Conservation (phyloP, 2,888 invertebrate genomes). For the Agrilus biguttatus region DNA sequence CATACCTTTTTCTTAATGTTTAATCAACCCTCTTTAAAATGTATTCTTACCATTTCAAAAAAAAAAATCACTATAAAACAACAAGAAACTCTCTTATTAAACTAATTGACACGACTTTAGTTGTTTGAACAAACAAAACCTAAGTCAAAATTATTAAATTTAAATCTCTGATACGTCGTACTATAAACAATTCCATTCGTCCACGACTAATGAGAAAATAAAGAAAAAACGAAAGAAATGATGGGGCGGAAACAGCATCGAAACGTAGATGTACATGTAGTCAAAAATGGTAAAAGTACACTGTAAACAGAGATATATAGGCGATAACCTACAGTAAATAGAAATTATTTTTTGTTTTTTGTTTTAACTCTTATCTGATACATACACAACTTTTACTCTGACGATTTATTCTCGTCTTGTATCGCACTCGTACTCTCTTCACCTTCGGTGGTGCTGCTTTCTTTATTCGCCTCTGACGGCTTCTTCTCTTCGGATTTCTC, state of each 20-base stretch:
- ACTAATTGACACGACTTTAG: too few relatives aligned
- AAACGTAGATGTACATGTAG: constrained; percentile 4
- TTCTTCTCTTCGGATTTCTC: constrained; percentile 20
- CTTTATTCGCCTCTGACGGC: constrained; percentile 19
- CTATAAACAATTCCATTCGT: too few relatives aligned
- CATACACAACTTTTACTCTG: constrained; percentile 20
- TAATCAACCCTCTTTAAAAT: constrained; percentile 4
- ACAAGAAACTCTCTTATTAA: background rate
- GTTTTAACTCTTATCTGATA: constrained; percentile 6
- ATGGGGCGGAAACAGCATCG: background rate
- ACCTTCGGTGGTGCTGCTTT: constrained; percentile 18
- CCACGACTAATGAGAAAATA: too few relatives aligned
- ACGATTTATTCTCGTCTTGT: constrained; percentile 21
- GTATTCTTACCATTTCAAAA: constrained; percentile 15
- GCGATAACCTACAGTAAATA: constrained; percentile 15
- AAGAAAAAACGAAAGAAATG: too few relatives aligned
- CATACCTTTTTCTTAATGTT: constrained; percentile 5
- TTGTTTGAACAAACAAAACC: too few relatives aligned
- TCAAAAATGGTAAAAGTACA: constrained; percentile 17
- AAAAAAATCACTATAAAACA: constrained; percentile 5
- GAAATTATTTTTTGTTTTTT: constrained; percentile 6
- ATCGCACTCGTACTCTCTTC: constrained; percentile 18
- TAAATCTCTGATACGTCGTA: too few relatives aligned
- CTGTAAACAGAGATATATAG: constrained; percentile 10
- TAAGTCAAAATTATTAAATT: too few relatives aligned